Percentiles rank a stretch among this genome's conserved stretches.
phyloP scores from a whole-genome alignment of 2,888 invertebrate species.

The Lochmaea crataegi region DNA sequence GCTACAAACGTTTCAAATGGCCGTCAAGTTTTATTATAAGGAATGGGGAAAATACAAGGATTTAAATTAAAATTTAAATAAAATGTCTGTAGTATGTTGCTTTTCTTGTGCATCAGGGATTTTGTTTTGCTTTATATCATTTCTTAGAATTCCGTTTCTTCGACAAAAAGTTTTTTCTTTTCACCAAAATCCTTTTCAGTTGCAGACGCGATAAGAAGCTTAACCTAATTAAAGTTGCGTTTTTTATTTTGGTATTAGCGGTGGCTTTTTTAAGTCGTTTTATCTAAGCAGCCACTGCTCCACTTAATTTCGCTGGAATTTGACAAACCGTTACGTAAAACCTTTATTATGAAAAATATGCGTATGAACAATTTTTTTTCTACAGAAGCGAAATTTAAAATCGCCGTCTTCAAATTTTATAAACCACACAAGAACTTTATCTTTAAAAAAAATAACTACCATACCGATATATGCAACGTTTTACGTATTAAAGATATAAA shows the following conservation, averaged over 20 bases:
- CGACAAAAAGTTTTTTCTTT: neutral
- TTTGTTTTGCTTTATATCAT: constrained; percentile 50
- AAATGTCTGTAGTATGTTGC: constrained; percentile 62
- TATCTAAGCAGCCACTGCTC: too few species aligned
- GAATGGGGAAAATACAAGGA: constrained; percentile 60
- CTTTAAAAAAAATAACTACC: too few species aligned
- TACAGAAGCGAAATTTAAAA: too few species aligned
- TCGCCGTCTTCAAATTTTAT: too few species aligned
- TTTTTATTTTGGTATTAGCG: too few species aligned
- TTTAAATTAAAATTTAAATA: constrained; percentile 64
- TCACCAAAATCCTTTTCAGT: neutral
- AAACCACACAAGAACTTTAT: too few species aligned
- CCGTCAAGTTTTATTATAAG: constrained; percentile 61
- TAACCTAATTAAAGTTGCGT: neutral
- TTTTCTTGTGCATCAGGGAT: constrained; percentile 51
- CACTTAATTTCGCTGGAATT: too few species aligned
- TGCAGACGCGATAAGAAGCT: neutral
- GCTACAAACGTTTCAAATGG: constrained; percentile 36
- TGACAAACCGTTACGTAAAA: too few species aligned
- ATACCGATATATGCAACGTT: neutral
- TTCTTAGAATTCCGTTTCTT: constrained; percentile 21
- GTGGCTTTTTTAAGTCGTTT: too few species aligned
- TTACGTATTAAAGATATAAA: constrained; percentile 11
- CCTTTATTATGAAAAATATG: too few species aligned
- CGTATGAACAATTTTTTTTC: too few species aligned